phyloP scores from a whole-genome alignment of 2,113 vertebrate genomes.

The Syngnathus floridae region DNA sequence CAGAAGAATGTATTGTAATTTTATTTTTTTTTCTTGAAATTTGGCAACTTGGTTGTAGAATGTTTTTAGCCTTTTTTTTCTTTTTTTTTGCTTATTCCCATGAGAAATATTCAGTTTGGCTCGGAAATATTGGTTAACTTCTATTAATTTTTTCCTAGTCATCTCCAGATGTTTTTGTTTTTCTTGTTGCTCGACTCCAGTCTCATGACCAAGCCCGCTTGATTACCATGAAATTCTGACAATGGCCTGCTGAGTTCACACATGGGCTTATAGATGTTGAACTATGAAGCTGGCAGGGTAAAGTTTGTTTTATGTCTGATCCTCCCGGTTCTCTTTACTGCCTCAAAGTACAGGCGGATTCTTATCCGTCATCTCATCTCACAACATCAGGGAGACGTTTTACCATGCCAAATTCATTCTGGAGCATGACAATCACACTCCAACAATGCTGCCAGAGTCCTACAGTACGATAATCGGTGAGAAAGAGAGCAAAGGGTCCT shows the following conservation, averaged over 20 bases:
- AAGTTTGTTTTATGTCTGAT: not conserved
- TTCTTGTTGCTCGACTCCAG: not conserved
- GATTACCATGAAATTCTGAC: not conserved
- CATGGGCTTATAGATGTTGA: not conserved
- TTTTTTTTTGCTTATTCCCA: not conserved
- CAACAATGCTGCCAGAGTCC: not conserved
- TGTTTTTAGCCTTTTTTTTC: not conserved
- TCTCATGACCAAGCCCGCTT: not conserved
- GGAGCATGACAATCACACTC: constrained; percentile 1
- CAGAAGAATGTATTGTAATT: too few species aligned
- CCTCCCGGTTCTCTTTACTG: not conserved
- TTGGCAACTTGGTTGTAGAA: not conserved
- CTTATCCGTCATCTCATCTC: constrained; percentile 1
- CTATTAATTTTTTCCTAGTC: not conserved
- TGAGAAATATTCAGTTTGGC: not conserved
- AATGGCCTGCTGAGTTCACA: not conserved
- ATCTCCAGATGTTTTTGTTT: not conserved
- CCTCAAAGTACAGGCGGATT: not conserved
- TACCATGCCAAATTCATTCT: not conserved
- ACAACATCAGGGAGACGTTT: not conserved
- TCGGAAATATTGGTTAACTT: not conserved
- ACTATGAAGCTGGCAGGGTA: not conserved
- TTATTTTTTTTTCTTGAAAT: too few species aligned
- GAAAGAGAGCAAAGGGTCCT: not conserved
- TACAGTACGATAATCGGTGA: not conserved